Conservation (phyloP, 2,888 invertebrate genomes). For the Zygogramma bicolorata region DNA sequence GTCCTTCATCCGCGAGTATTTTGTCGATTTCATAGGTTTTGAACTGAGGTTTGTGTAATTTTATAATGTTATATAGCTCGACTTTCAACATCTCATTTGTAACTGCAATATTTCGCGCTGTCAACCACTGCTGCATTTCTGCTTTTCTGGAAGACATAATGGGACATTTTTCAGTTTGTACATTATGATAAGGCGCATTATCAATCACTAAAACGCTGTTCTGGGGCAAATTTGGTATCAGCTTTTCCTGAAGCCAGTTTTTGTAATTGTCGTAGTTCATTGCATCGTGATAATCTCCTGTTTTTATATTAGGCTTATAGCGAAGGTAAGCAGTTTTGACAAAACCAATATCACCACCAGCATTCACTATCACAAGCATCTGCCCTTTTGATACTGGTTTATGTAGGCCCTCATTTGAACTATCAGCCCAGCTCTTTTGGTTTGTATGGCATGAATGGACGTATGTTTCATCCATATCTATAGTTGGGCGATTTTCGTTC, state of each 20-base stretch:
- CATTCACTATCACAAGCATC: slow-evolving; percentile 30
- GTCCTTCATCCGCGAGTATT: too few relatives aligned
- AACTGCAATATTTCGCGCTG: slow-evolving; percentile 13
- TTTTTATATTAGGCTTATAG: slow-evolving; percentile 7
- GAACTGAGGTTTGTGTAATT: slow-evolving; percentile 7
- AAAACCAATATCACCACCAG: slow-evolving; percentile 31
- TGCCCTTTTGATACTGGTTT: not conserved
- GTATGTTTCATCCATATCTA: too few relatives aligned
- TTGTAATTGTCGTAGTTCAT: slow-evolving; percentile 28
- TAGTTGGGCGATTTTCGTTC: not conserved
- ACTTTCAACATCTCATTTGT: slow-evolving; percentile 33
- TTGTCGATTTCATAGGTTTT: slow-evolving; percentile 14
- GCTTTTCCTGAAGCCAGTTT: slow-evolving; percentile 31
- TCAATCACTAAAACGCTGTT: slow-evolving; percentile 47
- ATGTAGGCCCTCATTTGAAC: too few relatives aligned
- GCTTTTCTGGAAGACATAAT: slow-evolving; percentile 7
- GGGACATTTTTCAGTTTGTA: slow-evolving; percentile 29
- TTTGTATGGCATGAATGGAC: too few relatives aligned
- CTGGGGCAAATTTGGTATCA: slow-evolving; percentile 41
- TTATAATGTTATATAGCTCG: slow-evolving; percentile 30
- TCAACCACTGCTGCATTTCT: slow-evolving; percentile 29
- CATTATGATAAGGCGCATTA: slow-evolving; percentile 40
- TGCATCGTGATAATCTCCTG: slow-evolving; percentile 24
- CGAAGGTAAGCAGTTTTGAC: slow-evolving; percentile 16
- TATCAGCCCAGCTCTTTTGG: too few relatives aligned